Evolutionary conservation across 2,797 vertebrate species (phyloP), one percentile per base, ranked within the genome.

Genomic region (Vespertilio murinus): DNA sequence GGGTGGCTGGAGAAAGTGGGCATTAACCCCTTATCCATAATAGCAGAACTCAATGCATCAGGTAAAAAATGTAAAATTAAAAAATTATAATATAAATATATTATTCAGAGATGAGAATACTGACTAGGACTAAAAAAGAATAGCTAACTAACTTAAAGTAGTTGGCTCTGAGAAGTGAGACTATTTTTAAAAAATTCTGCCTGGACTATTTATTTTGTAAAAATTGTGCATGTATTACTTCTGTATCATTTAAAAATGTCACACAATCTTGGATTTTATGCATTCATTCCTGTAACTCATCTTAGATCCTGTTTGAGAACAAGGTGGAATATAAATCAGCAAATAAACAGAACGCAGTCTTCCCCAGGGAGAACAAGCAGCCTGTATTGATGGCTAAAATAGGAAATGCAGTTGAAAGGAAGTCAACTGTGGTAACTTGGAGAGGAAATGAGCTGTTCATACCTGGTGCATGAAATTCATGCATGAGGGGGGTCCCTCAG

Each of bases 101-200:
- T 59, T 92, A 73, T 84, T 54, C 81, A 78, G 47, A n/a, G 23
- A 81, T 64, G 42, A 93, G 87, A 35, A 16, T 28, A 52, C 47
- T 61, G 38, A 42, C 10, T 30, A 67, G 30, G 47, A 67, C 54
- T 88, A 49, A 52, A 67, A 54, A 54, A 25, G 71, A 74, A 83
- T 38, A 30, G 38, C 25, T 28, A 79, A 82, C 28, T 86, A 54
- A 92, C 82, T 91, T 91, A 74, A 93, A 86, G 56, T n/a, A 45
- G 20, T 69, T 91, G 88, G 4, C 28, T 93, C 59, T 83, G 40
- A n/a, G 7, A 90, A 87, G 22, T 28, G 47, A 78, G 6, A 13
- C 14, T 83, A 61, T 59, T 90, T 47, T 86, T 38, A 2, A 61
- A 56, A 49, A 77, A 65, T 79, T 80, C 16, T 77, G 1, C 35